These are phyloP conservation scores for Ectemnius continuus DNA, from an alignment of 2,888 invertebrate genomes.

Conservation along the genomic window DNA sequence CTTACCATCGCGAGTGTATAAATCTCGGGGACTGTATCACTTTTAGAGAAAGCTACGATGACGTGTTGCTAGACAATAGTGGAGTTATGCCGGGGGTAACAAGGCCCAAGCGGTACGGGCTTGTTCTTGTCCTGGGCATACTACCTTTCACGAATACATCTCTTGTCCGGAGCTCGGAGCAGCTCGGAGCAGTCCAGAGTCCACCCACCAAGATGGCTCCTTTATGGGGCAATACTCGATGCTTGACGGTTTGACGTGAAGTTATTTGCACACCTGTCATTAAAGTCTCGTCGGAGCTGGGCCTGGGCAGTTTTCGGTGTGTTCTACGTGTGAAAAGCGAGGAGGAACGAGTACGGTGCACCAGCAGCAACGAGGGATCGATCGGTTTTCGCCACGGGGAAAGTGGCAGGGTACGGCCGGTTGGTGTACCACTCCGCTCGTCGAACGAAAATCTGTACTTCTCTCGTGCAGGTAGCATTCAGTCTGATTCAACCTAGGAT, in stretches of 20 bases:
- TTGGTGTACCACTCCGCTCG: slow-evolving; percentile 68
- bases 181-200: slow-evolving; percentile 62
- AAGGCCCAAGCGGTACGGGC: slow-evolving; percentile 31
- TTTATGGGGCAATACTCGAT: slow-evolving; percentile 73
- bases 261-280: slow-evolving; percentile 70
- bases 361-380: slow-evolving; percentile 44
- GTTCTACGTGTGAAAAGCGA: slow-evolving; percentile 28
- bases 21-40: too few relatives aligned
- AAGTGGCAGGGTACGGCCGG: slow-evolving; percentile 63
- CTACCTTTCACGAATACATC: slow-evolving; percentile 63
- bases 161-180: too few relatives aligned
- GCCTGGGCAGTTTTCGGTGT: slow-evolving; percentile 43
- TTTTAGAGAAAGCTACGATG: too few relatives aligned
- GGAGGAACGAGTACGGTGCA: slow-evolving; percentile 34
- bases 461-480: slow-evolving; percentile 50
- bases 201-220: slow-evolving; percentile 77
- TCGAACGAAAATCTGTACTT: slow-evolving; percentile 47
- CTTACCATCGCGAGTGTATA: too few relatives aligned
- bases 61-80: too few relatives aligned
- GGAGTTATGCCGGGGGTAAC: not conserved
- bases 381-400: slow-evolving; percentile 36
- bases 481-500: slow-evolving; percentile 31
- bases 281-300: slow-evolving; percentile 48
- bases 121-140: slow-evolving; percentile 48
- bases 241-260: slow-evolving; percentile 74